Evolutionary conservation across 2,797 vertebrate genomes (phyloP), one percentile per base, ranked within the genome.

Genomic region (Psittacula echo): DNA sequence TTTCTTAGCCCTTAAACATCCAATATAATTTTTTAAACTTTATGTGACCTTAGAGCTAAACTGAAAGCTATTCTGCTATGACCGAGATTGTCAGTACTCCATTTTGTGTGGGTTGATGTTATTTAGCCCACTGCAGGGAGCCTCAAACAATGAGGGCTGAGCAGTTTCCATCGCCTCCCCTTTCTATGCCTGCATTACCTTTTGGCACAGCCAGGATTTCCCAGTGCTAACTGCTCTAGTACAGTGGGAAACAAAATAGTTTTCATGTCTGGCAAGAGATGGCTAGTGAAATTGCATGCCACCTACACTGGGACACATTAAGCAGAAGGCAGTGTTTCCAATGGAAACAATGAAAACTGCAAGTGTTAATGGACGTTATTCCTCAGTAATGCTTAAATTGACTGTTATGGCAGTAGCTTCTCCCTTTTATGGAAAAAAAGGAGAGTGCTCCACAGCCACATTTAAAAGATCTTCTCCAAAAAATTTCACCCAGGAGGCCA

Each of bases 161-260:
- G 91, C 95, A 78, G 89, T 84, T 97, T 96, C 96, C 87, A 93
- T 65, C 15, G 81, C 94, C 95, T 96, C 90, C 93, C 86, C 79
- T 94, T 97, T 85, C 96, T 74, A 51, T 91, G 95, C 91, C 87
- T 93, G 93, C 93, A 96, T 97, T 97, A 96, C 96, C 97, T 96
- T 97, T 97, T 97, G 97, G 97, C 97, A 97, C 96, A 96, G 87
- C 96, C 93, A 97, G 97, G 94, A 95, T 97, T 96, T 96, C 96
- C 96, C 95, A 94, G 93, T 94, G 93, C 95, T 97, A 97, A 97
- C 96, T 96, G 94, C 94, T 93, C 77, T 90, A 80, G 82, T 96
- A 94, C 90, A 96, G 96, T 95, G 93, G 95, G 95, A 97, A 97
- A 94, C 93, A 91, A 79, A 96, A 89, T 85, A 91, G 96, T 93